Evolutionary conservation across 2,797 vertebrate species (phyloP).

Genomic region (Periophthalmus magnuspinnatus): DNA sequence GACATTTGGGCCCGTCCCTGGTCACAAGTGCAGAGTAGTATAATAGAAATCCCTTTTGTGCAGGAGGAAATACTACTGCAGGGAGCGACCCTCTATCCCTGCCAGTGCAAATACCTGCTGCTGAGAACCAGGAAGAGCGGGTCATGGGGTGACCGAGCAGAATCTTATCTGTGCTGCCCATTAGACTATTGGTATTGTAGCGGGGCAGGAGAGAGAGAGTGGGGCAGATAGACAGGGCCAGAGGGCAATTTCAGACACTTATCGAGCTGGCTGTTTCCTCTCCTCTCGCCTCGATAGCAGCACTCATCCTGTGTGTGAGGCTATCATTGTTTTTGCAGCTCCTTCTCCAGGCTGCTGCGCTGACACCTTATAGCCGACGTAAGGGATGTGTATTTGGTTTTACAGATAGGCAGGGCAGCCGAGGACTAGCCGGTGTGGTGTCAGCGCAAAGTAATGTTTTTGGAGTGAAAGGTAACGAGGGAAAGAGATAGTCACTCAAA

Average conservation of each 20-base stretch:
- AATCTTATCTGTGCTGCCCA: constrained; percentile 69
- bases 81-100: constrained; percentile 65
- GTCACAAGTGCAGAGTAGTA: constrained; percentile 22
- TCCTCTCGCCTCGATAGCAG: constrained; percentile 61
- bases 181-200: constrained; percentile 49
- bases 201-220: constrained; percentile 45
- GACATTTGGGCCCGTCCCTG: constrained; percentile 5
- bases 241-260: constrained; percentile 68
- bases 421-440: constrained; percentile 34
- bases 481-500: constrained; percentile 39
- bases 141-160: constrained; percentile 68
- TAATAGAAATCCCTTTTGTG: constrained; percentile 63
- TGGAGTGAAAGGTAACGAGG: constrained; percentile 54
- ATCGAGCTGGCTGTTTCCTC: constrained; percentile 68
- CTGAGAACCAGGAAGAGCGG: constrained; percentile 73
- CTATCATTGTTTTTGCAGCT: constrained; percentile 79
- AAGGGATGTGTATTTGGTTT: constrained; percentile 53
- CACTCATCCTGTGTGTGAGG: constrained; percentile 65
- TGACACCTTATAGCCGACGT: constrained; percentile 59
- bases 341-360: constrained; percentile 52
- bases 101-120: constrained; percentile 75
- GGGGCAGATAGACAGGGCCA: constrained; percentile 48
- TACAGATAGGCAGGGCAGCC: constrained; percentile 40
- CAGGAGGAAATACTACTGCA: constrained; percentile 66
- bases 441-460: constrained; percentile 64